phyloP scores from a whole-genome alignment of 1,140 invertebrate species.

The Rhagoletis pomonella region DNA sequence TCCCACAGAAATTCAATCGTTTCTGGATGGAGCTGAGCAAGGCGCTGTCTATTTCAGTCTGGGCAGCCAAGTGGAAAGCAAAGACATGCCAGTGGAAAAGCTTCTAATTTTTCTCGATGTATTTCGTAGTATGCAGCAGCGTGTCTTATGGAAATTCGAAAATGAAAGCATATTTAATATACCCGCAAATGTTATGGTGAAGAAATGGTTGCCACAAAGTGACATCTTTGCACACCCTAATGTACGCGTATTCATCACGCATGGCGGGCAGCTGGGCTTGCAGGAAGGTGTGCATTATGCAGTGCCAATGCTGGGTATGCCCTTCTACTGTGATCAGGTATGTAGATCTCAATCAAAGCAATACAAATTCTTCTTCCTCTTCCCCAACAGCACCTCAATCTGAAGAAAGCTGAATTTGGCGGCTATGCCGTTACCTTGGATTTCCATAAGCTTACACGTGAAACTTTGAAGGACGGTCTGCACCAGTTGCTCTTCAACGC shows the following conservation, averaged over 20 bases:
- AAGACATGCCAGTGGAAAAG: conserved; percentile 74
- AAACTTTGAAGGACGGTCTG: conserved; percentile 70
- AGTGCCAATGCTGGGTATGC: conserved; percentile 79
- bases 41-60: conserved; percentile 79
- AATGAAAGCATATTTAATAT: conserved; percentile 74
- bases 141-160: conserved; percentile 81
- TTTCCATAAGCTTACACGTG: conserved; percentile 69
- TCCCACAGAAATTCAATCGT: conserved; percentile 66
- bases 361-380: background rate
- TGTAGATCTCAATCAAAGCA: conserved; percentile 63
- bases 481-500: conserved; percentile 73
- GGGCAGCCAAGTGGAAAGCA: conserved; percentile 73
- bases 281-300: conserved; percentile 79
- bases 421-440: conserved; percentile 68
- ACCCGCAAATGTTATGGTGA: conserved; percentile 78
- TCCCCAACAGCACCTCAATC: conserved; percentile 61
- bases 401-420: conserved; percentile 63
- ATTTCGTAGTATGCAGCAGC: conserved; percentile 76
- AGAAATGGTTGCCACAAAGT: conserved; percentile 80
- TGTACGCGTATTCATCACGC: conserved; percentile 78
- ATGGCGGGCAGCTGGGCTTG: conserved; percentile 79
- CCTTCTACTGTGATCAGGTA: conserved; percentile 78
- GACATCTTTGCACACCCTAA: conserved; percentile 79
- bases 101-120: conserved; percentile 76
- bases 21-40: conserved; percentile 73